These are phyloP conservation scores for Tetragonisca angustula DNA, from an alignment of 2,888 invertebrate genomes.

Conservation along the genomic window DNA sequence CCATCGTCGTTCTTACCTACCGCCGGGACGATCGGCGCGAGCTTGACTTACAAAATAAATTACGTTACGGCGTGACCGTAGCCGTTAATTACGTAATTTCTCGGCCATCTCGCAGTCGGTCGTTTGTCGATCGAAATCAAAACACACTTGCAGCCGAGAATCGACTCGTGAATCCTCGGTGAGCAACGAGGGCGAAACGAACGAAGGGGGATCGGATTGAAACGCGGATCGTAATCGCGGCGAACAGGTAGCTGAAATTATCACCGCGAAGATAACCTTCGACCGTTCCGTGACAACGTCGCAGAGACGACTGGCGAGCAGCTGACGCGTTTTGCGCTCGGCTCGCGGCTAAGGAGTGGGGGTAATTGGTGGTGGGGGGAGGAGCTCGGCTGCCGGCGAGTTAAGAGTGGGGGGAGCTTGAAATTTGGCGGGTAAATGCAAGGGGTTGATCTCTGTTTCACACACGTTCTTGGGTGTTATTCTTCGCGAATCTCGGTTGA, in stretches of 20 bases:
- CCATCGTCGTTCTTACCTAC: conserved; percentile 48
- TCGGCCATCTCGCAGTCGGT: background rate
- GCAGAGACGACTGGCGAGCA: conserved; percentile 77
- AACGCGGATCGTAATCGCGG: background rate
- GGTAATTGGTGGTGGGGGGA: conserved; percentile 8
- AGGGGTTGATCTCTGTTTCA: background rate
- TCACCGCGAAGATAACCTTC: conserved; percentile 40
- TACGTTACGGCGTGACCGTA: conserved; percentile 28
- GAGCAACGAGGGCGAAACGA: background rate
- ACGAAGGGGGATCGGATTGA: background rate
- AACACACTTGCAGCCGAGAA: background rate
- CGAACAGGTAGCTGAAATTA: background rate
- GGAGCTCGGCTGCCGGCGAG: background rate
- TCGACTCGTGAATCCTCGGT: background rate
- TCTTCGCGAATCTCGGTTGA: too few species aligned
- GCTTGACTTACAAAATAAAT: conserved; percentile 10
- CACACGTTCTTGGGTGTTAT: too few species aligned
- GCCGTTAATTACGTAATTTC: conserved; percentile 52
- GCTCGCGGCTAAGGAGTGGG: conserved; percentile 43
- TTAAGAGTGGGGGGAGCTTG: background rate
- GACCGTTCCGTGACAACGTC: conserved; percentile 64
- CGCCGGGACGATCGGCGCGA: background rate
- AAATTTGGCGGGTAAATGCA: background rate
- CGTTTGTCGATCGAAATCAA: background rate
- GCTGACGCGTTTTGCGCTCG: conserved; percentile 76